Base-by-base conservation (phyloP, 1,140 invertebrate genomes). In the Orchestia grillus region DNA sequence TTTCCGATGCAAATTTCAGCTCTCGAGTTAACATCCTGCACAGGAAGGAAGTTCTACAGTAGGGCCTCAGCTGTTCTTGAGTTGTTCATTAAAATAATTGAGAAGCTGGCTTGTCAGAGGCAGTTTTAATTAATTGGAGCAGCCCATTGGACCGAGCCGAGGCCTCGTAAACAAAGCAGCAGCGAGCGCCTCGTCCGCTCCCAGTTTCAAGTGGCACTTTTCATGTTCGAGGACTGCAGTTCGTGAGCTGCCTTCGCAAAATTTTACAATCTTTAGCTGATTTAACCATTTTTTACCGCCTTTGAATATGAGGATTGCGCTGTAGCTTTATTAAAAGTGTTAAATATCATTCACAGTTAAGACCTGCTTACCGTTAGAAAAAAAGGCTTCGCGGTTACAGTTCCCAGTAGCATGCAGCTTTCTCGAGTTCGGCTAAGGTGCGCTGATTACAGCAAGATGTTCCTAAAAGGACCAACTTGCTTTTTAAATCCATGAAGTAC, bases 11-110 rank as follows among this genome's bases (percentile, higher is more conserved):
- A 77, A 36, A 77, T 77, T 77, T 77, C 62, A 28, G 28, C 62
- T 36, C 15, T 28, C 11, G 36, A 77, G 62, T 77, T 77, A 77
- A 77, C 28, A 77, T 77, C 28, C 62, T 77, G 11, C 62, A 23
- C 15, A 3, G 28, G 62, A 77, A 77, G 62, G 62, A 77, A 77
- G 62, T 77, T 77, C 15, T 77, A 77, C 62, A 77, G 62, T 77
- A 40, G 44, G 44, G 92, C 92, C 92, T 47, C 92, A 94, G 44
- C 92, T 45, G 92, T 40, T 94, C 44, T 44, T 90, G 44, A 94
- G 92, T 94, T 94, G 43, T 94, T 94, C 92, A 94, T 94, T 94
- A 94, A 94, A 45, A 94, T 94, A 44, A 94, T 94, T 94, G 92
- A 94, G 92, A 94, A 94, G 44, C 43, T 45, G 92, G 92, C 92